Base-by-base conservation (phyloP, 2,797 vertebrate genomes). In the Mus caroli region DNA sequence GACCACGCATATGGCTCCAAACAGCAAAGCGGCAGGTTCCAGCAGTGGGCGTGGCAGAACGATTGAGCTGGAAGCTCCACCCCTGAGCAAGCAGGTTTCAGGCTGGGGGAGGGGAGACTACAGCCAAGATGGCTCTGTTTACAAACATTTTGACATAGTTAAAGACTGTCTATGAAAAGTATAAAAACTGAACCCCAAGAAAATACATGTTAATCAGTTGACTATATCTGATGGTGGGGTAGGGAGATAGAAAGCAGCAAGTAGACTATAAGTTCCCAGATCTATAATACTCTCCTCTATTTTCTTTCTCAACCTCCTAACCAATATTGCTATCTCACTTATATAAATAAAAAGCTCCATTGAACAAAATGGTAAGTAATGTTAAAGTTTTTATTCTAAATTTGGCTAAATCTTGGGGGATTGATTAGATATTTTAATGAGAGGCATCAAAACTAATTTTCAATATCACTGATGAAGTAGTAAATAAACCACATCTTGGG, bases 351-450 rank as follows among this genome's bases (percentile, higher is more conserved):
- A 73, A 94, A 93, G 20, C 69, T 85, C 15, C 78, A 88, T 1
- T 92, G 8, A 5, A 54, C 8, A 94, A 40, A 88, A 88, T 28
- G 10, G 43, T 79, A 77, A 87, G 37, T 88, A 94, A 94, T 79
- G 14, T 50, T 50, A 64, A 22, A 94, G 22, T 34, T 26, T 34
- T 88, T 82, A 46, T 75, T 93, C 92, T 78, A 26, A 77, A 90
- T 90, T 88, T 90, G 22, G 11, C 1, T 50, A 24, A 83, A 82
- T 95, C 80, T 43, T 94, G 88, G 28, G 87, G 31, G 19, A 85
- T 52, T 88, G 43, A 73, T 88, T 92, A 92, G 17, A 92, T 91
- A 86, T 94, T 94, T 69, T n/a, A 43, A 22, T 82, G 24, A 94
- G 52, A 73, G 28, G 58, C 80, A 13, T 34, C 75, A 90, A 93